Base-by-base conservation (phyloP, 2,888 invertebrate genomes). In the Artemia sp. region DNA sequence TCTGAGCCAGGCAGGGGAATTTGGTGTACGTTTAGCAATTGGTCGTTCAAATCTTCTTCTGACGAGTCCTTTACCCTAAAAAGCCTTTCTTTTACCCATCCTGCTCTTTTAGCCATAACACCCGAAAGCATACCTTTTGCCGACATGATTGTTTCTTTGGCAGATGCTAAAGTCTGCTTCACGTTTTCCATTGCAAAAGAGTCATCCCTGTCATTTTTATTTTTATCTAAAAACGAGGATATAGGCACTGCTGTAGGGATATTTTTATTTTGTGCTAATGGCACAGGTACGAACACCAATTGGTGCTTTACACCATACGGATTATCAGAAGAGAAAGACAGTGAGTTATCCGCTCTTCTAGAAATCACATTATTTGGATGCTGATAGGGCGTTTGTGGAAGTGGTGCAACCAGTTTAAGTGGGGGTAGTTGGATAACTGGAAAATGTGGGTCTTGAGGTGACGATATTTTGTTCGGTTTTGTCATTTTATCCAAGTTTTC, bases 81-180 rank as follows among this genome's bases (percentile, higher is more conserved):
- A 19, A 58, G 24, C 24, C 24, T 58, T 24, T 24, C 64, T 24
- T 19, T 58, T n/a, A 58, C 64, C 64, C 64, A 58, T 8, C 64
- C 24, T 24, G 64, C 64, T 58, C 64, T 58, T 58, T 24, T n/a
- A 10, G n/a, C 24, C 24, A 58, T 24, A n/a, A 24, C 64, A n/a
- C 64, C 64, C 10, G 64, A 58, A 9, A 58, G n/a, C n/a, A 24
- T 24, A 58, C 24, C 64, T 24, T 58, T 58, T 9, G 64, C 64
- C 12, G 64, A 58, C 24, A 58, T 58, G 64, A 58, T 58, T 58
- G 64, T 58, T 58, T 58, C 64, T 58, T 58, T 58, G n/a, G 64
- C 64, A 9, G 64, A 58, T 58, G 64, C 24, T n/a, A 58, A 58
- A n/a, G 64, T 10, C 24, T 58, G 64, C 64, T 58, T 58, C 64